A percentile compares a stretch with the other conserved stretches of the same genome.
Evolutionary conservation across 1,140 invertebrate genomes (phyloP).

Genomic region (Neotoxoptera formosana): DNA sequence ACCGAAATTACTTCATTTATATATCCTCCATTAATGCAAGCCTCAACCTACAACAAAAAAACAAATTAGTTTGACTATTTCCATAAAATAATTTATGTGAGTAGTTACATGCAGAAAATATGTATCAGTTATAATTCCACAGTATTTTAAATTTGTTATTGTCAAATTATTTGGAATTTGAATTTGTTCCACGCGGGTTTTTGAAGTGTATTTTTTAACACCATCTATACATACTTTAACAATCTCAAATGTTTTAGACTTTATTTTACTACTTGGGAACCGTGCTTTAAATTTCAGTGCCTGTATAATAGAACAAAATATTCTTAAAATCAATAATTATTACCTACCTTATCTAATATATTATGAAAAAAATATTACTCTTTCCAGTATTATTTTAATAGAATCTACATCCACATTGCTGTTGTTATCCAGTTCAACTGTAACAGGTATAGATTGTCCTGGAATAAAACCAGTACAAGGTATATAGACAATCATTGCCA

Average conservation of each 20-base stretch:
- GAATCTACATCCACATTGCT: conserved; percentile 71
- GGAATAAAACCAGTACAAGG: conserved; percentile 75
- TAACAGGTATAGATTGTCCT: conserved; percentile 73
- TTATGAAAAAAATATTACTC: conserved; percentile 63
- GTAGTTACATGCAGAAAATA: conserved; percentile 70
- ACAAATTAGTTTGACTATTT: neutral
- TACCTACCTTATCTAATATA: conserved; percentile 7
- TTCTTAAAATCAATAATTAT: neutral
- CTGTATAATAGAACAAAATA: conserved; percentile 54
- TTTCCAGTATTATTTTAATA: conserved; percentile 70
- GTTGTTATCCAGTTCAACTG: conserved; percentile 73
- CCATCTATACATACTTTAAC: conserved; percentile 68
- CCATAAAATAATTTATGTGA: neutral
- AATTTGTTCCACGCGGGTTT: conserved; percentile 69
- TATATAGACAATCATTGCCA: conserved; percentile 70
- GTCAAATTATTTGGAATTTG: conserved; percentile 68
- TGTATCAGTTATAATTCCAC: conserved; percentile 71
- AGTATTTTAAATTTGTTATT: conserved; percentile 71
- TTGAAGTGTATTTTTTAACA: conserved; percentile 66
- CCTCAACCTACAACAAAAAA: conserved; percentile 13
- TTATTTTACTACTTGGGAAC: conserved; percentile 67
- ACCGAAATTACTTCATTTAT: neutral
- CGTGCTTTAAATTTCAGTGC: conserved; percentile 39
- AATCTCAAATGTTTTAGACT: conserved; percentile 62
- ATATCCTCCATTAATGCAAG: neutral